Base-by-base conservation (phyloP, 2,113 vertebrate genomes). In the Dissostichus mawsoni region DNA sequence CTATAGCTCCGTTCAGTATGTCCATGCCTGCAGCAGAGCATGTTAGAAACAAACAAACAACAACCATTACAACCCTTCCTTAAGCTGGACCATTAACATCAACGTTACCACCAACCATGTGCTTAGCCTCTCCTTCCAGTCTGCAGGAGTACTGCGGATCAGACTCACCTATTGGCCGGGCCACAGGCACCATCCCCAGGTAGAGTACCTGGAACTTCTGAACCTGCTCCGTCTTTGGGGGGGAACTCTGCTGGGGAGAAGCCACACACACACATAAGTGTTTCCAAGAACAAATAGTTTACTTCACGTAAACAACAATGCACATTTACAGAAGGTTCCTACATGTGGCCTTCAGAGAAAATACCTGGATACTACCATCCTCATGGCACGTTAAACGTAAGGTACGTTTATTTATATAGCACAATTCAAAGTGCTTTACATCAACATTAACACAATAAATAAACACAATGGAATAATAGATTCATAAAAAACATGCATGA, bases 161-260 rank as follows among this genome's bases (percentile, higher is more conserved):
- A 8, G 4, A 84, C 96, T 6, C 92, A 99, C 98, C 98, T 69
- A 98, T 96, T 1, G 98, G 97, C 89, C 94, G 96, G 89, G 92
- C 94, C 4, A 98, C 98, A 68, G 97, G 96, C 11, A 98, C 50
- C 96, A 97, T 96, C 82, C 98, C 98, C 76, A 99, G 78, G 85
- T 99, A 99, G 83, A 96, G 95, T 75, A 99, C 97, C 20, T 97
- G 97, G 88, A 99, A 99, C 86, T 96, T 99, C 96, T 99, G 98
- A 8, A 99, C 98, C 94, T 99, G 93, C 91, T 99, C 98, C 0
- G 97, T 99, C 96, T 99, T 99, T 95, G 98, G 97, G 90, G 92
- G 98, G 98, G 81, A 99, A 99, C 95, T 99, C 98, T 97, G 98
- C 95, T 93, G 82, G 94, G 79, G 78, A 69, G 44, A 86, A 89